Conservation (phyloP, 1,140 invertebrate species). For the Conus betulinus region DNA sequence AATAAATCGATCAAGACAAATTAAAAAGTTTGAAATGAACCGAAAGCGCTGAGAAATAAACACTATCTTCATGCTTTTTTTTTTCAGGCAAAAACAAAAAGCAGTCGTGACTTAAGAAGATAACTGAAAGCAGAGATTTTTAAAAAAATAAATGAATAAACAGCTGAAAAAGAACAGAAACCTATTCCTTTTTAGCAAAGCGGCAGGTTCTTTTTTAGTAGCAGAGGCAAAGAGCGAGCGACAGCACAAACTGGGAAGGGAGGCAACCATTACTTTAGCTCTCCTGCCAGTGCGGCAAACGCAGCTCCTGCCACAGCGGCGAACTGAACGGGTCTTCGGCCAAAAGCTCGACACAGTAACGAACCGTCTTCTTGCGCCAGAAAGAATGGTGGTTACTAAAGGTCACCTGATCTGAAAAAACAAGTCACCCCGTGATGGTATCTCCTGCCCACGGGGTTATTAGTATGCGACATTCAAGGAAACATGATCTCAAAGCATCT, state of each 20-base stretch:
- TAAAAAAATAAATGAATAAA: too few species aligned
- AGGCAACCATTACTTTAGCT: background rate
- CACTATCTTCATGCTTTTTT: background rate
- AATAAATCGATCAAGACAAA: too few species aligned
- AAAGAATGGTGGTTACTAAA: constrained; percentile 30
- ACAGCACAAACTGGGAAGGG: background rate
- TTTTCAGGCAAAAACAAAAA: background rate
- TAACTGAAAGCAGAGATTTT: too few species aligned
- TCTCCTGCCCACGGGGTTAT: too few species aligned
- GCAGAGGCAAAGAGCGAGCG: background rate
- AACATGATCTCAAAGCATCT: too few species aligned
- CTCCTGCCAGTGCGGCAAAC: background rate
- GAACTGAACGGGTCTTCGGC: background rate
- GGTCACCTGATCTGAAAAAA: constrained; percentile 30
- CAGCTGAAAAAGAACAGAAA: too few species aligned
- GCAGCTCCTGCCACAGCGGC: too few species aligned
- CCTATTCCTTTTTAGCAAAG: too few species aligned
- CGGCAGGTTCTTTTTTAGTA: too few species aligned
- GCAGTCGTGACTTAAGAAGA: background rate
- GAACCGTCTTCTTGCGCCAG: constrained; percentile 24
- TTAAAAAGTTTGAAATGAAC: too few species aligned
- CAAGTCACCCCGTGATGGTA: background rate
- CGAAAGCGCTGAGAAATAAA: too few species aligned
- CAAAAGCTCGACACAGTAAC: constrained; percentile 30
- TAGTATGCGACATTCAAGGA: too few species aligned